Conservation (phyloP, 1,140 invertebrate species). For the Hypsibius dujardini region DNA sequence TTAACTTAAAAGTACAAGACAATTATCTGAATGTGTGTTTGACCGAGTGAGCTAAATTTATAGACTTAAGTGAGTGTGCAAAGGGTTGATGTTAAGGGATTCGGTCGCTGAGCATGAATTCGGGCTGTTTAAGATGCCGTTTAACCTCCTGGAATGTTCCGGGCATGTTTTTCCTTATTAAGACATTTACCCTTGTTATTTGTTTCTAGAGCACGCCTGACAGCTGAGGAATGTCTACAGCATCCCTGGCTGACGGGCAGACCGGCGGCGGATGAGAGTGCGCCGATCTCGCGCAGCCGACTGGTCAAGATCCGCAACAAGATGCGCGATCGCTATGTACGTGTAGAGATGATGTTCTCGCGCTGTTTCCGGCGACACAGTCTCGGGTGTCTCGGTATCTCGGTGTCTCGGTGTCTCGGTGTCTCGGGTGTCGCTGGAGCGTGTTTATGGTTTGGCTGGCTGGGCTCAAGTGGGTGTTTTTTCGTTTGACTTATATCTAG, state of each 20-base stretch:
- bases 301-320: slow-evolving; percentile 19
- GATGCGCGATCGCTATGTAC: slow-evolving; percentile 17
- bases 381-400: too few relatives aligned
- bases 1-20: too few relatives aligned
- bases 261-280: not conserved
- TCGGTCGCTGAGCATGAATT: not conserved
- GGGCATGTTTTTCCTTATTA: not conserved
- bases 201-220: slow-evolving; percentile 70
- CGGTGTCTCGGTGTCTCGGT: too few relatives aligned
- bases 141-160: too few relatives aligned
- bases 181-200: slow-evolving; percentile 21
- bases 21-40: too few relatives aligned
- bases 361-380: not conserved
- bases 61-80: too few relatives aligned
- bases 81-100: too few relatives aligned
- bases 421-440: too few relatives aligned
- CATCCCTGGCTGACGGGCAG: slow-evolving; percentile 85
- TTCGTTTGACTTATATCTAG: not conserved
- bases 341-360: not conserved
- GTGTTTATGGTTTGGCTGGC: too few relatives aligned
- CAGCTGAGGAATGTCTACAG: slow-evolving; percentile 82
- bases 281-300: not conserved
- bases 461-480: too few relatives aligned
- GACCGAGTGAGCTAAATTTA: too few relatives aligned
- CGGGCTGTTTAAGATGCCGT: not conserved